Evolutionary conservation across 2,113 vertebrate genomes (phyloP).

Genomic region (Protobothrops flavoviridis): DNA sequence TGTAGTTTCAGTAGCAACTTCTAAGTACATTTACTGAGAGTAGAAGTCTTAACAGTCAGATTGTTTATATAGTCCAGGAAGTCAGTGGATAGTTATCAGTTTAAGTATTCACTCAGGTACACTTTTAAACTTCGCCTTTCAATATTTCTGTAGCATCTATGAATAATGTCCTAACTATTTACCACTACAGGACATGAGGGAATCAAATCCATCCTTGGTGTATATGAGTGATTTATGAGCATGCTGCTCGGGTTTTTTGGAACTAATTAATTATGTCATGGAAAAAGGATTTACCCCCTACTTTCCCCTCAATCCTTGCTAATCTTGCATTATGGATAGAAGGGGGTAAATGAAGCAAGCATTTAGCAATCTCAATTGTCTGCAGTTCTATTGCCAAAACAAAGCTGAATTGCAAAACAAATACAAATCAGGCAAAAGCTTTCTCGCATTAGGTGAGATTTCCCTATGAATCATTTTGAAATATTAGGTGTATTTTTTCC

Average conservation of each 20-base stretch:
- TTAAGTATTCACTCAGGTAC: constrained; percentile 9
- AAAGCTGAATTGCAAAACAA: constrained; percentile 63
- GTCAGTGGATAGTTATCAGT: not conserved
- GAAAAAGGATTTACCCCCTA: constrained; percentile 52
- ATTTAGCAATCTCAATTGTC: constrained; percentile 47
- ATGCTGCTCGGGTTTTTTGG: constrained; percentile 18
- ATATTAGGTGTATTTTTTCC: constrained; percentile 68
- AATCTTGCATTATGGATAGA: constrained; percentile 66
- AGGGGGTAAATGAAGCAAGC: constrained; percentile 40
- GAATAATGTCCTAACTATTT: constrained; percentile 10
- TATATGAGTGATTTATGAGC: constrained; percentile 37
- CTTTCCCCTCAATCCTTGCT: constrained; percentile 41
- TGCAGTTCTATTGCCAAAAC: constrained; percentile 59
- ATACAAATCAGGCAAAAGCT: constrained; percentile 45
- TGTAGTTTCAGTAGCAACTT: not conserved
- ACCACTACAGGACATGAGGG: rapidly evolving
- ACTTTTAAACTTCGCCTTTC: constrained; percentile 12
- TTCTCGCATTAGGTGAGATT: constrained; percentile 39
- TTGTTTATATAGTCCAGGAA: not conserved
- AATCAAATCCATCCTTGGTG: not conserved
- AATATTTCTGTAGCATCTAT: constrained; percentile 23
- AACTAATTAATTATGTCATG: constrained; percentile 54
- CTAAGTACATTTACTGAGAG: not conserved
- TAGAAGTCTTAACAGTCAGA: not conserved
- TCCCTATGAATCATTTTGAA: constrained; percentile 77